phyloP scores from a whole-genome alignment of 1,140 invertebrate species.

The Hypothenemus hampei region DNA sequence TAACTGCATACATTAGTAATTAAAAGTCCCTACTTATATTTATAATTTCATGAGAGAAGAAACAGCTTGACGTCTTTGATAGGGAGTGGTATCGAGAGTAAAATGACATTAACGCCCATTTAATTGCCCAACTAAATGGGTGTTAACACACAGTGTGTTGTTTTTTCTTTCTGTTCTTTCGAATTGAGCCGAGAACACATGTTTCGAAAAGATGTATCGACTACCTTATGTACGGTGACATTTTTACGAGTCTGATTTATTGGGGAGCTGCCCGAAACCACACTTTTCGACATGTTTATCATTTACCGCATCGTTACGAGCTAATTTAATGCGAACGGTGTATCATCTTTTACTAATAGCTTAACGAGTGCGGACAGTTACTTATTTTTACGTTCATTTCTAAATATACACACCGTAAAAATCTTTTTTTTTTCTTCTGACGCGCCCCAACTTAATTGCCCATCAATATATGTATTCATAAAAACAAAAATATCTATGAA shows the following conservation, averaged over 20 bases:
- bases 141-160: constrained; percentile 16
- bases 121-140: constrained; percentile 16
- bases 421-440: too few species aligned
- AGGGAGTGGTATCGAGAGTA: background rate
- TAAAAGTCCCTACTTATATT: too few species aligned
- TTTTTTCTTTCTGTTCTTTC: too few species aligned
- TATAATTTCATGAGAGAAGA: too few species aligned
- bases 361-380: too few species aligned
- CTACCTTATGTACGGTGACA: constrained; percentile 17
- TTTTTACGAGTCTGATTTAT: constrained; percentile 23
- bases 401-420: background rate
- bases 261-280: constrained; percentile 10
- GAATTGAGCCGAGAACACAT: constrained; percentile 14
- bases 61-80: too few species aligned
- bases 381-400: constrained; percentile 4
- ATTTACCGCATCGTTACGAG: constrained; percentile 18
- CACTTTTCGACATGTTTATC: constrained; percentile 22
- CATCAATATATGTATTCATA: too few species aligned
- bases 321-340: constrained; percentile 5
- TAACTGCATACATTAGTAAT: too few species aligned
- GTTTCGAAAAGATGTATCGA: constrained; percentile 13
- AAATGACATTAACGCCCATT: background rate
- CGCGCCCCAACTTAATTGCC: too few species aligned
- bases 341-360: constrained; percentile 18
- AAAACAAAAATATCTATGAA: too few species aligned